Base-by-base conservation (phyloP, 2,888 invertebrate species). In the Melanostoma mellinum region DNA sequence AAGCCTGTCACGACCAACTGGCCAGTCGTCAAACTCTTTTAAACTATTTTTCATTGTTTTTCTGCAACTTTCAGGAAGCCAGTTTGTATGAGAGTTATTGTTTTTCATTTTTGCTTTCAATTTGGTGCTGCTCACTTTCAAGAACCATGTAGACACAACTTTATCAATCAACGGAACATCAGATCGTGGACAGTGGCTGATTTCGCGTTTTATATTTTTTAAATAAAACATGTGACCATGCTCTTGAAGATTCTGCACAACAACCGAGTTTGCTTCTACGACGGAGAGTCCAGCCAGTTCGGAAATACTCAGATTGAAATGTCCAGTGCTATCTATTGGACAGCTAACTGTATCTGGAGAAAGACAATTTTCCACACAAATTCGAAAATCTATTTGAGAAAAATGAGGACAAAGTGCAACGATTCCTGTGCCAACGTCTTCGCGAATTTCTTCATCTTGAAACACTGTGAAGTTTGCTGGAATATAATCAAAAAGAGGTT, bases 331-430 rank as follows among this genome's bases (percentile, higher is more conserved):
- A 91, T 99, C 98, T 0, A 99, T 94, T 2, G 99, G 98, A 88
- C 99, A 99, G 20, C 20, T 20, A 71, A 98, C 93, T 5, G 95
- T 94, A 65, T 96, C 95, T 88, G 96, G 95, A 90, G 98, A 97
- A 88, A 94, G 95, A 0, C 94, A 94, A 52, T 94, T 93, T 30
- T 93, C 93, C 69, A 95, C 89, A 87, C 95, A 95, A 86, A 95
- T 94, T 53, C 98, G 93, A 91, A 95, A 96, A 95, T 99, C 99
- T 88, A 99, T 98, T 93, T 98, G 99, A 88, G 99, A 99, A 92
- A 99, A 99, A 91, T 98, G 98, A 35, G 99, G 97, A 1, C 98
- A 97, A 92, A 98, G 98, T 90, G 99, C 98, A 55, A 99, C 99
- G 85, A 98, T 93, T 36, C 98, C 98, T 4, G 98, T 98, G 92